phyloP scores from a whole-genome alignment of 2,113 vertebrate species.

The Trochalopteron elliotii region DNA sequence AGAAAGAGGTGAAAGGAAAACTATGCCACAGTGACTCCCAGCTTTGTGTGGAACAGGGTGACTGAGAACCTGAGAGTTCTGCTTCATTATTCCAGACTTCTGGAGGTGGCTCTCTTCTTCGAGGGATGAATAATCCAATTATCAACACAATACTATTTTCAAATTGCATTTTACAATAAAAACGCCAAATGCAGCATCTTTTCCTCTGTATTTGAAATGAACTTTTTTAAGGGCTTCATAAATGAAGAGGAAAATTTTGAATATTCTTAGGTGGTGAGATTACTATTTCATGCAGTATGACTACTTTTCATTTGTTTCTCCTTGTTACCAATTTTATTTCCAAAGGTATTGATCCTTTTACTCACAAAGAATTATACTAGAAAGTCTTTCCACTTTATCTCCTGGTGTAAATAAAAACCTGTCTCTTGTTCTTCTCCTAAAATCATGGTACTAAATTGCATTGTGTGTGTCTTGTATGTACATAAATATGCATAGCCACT shows the following conservation, averaged over 20 bases:
- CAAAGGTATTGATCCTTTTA: not conserved
- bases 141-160: not conserved
- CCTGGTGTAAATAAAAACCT: not conserved
- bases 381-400: not conserved
- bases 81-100: not conserved
- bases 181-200: not conserved
- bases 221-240: not conserved
- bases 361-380: not conserved
- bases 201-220: not conserved
- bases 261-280: not conserved
- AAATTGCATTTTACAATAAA: not conserved
- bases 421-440: not conserved
- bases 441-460: not conserved
- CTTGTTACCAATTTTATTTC: not conserved
- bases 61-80: not conserved
- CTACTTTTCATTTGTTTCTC: not conserved
- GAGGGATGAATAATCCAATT: not conserved
- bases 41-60: not conserved
- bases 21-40: not conserved
- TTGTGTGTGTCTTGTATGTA: not conserved
- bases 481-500: not conserved
- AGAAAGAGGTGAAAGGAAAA: not conserved
- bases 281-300: not conserved
- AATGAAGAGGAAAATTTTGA: not conserved
- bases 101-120: not conserved